A percentile compares a stretch with the other conserved stretches of the same genome.
These are phyloP conservation scores for Peromyscus aztecus DNA, from an alignment of 2,797 vertebrate genomes.

Conservation along the genomic window DNA sequence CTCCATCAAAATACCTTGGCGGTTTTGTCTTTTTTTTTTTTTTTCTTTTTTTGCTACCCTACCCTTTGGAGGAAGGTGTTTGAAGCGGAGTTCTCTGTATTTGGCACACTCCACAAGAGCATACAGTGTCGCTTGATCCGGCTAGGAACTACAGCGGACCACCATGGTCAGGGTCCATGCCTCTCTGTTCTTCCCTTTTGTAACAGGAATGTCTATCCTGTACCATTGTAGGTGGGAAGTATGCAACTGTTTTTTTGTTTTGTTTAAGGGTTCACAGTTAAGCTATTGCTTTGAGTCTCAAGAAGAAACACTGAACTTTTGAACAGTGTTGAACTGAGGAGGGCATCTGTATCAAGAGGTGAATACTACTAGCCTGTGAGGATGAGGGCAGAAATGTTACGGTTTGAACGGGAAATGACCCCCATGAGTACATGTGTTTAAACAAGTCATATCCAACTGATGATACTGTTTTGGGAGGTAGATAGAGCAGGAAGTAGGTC, in stretches of 20 bases:
- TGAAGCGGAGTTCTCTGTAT: conserved; percentile 43
- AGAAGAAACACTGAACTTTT: background rate
- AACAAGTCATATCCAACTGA: background rate
- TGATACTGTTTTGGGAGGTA: too few species aligned
- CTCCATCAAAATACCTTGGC: background rate
- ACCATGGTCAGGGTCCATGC: conserved; percentile 8
- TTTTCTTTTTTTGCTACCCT: conserved; percentile 23
- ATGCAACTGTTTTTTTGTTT: background rate
- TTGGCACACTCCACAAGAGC: conserved; percentile 62
- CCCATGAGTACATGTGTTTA: background rate
- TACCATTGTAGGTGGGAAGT: background rate
- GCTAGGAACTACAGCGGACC: fast-evolving
- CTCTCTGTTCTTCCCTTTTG: background rate
- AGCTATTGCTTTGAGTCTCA: background rate
- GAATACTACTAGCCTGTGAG: background rate
- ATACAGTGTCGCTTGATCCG: conserved; percentile 65
- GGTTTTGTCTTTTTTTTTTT: background rate
- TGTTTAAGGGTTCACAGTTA: background rate
- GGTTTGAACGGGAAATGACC: background rate
- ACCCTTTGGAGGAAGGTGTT: conserved; percentile 52
- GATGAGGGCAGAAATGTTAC: background rate
- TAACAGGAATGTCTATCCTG: background rate
- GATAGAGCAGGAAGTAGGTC: too few species aligned
- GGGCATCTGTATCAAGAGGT: background rate
- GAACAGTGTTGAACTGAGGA: background rate